Percentiles rank a stretch among this genome's conserved stretches.
phyloP scores from a whole-genome alignment of 1,140 invertebrate species.

The Brachionus calyciflorus region DNA sequence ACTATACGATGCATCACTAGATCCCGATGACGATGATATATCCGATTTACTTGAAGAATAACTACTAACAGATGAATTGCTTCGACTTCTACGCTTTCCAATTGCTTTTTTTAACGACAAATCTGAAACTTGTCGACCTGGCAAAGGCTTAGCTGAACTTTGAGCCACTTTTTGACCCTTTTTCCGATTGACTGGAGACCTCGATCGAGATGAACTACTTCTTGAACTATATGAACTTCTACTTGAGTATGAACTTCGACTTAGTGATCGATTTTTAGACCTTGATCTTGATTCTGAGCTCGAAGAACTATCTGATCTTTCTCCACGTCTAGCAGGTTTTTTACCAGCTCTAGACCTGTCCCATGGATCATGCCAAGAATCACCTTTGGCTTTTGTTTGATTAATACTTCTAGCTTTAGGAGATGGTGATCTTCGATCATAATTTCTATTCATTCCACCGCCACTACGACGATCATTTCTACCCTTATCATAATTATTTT shows the following conservation, averaged over 20 bases:
- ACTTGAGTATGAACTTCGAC: constrained; percentile 23
- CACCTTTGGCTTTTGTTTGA: neutral
- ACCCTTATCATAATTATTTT: neutral
- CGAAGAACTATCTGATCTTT: constrained; percentile 31
- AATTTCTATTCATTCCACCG: neutral
- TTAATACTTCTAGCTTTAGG: neutral
- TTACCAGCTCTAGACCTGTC: constrained; percentile 10
- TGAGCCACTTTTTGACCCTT: neutral
- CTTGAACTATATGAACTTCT: constrained; percentile 18
- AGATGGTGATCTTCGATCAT: neutral
- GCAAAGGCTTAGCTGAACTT: neutral
- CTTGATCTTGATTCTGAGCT: constrained; percentile 7
- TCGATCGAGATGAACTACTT: constrained; percentile 31
- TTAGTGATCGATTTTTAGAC: constrained; percentile 15
- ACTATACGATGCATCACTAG: constrained; percentile 1
- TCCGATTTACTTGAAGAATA: constrained; percentile 39
- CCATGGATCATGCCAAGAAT: constrained; percentile 28
- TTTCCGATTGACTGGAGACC: neutral
- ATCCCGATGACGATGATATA: constrained; percentile 1
- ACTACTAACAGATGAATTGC: constrained; percentile 41
- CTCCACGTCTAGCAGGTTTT: neutral
- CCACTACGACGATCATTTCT: no score
- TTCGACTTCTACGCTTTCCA: constrained; percentile 16
- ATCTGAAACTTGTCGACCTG: constrained; percentile 41
- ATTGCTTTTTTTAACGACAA: constrained; percentile 24